These are phyloP conservation scores for Cyphomyrus plagiostoma DNA, from an alignment of 2,113 vertebrate genomes.

Conservation along the genomic window DNA sequence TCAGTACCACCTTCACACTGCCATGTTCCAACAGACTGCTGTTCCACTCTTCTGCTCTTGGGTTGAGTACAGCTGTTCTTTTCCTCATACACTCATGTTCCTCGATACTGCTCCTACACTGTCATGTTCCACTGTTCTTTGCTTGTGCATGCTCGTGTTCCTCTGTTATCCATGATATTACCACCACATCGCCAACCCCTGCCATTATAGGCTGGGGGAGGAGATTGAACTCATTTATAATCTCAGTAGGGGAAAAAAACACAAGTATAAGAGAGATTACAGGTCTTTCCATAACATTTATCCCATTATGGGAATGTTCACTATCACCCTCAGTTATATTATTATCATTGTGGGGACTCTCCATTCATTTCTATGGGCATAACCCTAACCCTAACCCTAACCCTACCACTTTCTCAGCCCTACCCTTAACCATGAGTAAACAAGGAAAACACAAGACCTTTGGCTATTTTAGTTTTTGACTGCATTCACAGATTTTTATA, in stretches of 20 bases:
- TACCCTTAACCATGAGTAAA: not conserved
- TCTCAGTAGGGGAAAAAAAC: conserved; percentile 29
- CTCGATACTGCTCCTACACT: not conserved
- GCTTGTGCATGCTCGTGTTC: not conserved
- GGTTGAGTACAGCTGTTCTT: not conserved
- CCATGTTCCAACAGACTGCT: not conserved
- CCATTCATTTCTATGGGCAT: not conserved
- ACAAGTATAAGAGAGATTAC: conserved; percentile 37
- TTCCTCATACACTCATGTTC: not conserved
- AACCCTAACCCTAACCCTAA: not conserved
- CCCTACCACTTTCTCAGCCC: not conserved
- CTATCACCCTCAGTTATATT: not conserved
- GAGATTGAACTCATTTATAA: conserved; percentile 33
- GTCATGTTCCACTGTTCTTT: not conserved
- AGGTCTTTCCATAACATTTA: conserved; percentile 36
- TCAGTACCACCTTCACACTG: not conserved
- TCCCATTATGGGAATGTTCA: not conserved
- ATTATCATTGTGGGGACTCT: not conserved
- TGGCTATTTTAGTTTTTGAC: not conserved
- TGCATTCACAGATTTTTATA: not conserved
- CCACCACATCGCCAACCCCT: conserved; percentile 22
- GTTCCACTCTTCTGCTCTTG: not conserved
- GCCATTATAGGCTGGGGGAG: conserved; percentile 12
- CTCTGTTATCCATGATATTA: not conserved
- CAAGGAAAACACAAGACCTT: not conserved